phyloP scores from a whole-genome alignment of 2,797 vertebrate species.

The Saxicola maurus region DNA sequence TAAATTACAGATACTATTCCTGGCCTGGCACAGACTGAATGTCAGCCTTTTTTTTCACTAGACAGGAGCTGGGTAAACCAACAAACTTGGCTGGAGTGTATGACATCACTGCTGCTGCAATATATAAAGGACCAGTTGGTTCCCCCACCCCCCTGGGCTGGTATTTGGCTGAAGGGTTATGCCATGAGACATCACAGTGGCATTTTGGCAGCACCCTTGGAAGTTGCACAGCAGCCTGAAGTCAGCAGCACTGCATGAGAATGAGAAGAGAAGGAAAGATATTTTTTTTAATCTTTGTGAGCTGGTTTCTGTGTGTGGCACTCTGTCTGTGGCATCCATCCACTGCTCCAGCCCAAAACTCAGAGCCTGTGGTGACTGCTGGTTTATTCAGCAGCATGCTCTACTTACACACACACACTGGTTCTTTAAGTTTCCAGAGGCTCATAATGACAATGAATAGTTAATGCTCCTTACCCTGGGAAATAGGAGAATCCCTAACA shows the following conservation, averaged over 20 bases:
- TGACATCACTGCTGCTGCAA: conserved; percentile 57
- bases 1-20: conserved; percentile 56
- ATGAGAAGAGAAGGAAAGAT: background rate
- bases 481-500: background rate
- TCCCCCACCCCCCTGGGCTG: background rate
- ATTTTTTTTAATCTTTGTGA: background rate
- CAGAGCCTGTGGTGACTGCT: background rate
- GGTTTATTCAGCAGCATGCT: background rate
- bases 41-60: conserved; percentile 43
- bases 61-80: conserved; percentile 3
- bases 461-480: background rate
- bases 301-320: background rate
- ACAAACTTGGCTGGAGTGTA: background rate
- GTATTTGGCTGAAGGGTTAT: conserved; percentile 36
- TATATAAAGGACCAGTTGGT: background rate
- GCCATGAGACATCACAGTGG: conserved; percentile 10
- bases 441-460: background rate
- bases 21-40: conserved; percentile 41
- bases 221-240: background rate
- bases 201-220: conserved; percentile 1
- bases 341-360: background rate
- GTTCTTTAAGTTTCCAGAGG: background rate
- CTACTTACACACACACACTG: background rate
- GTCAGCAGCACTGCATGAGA: background rate
- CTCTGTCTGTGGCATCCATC: background rate